phyloP scores from a whole-genome alignment of 1,140 invertebrate species.

The Eumaeus atala region DNA sequence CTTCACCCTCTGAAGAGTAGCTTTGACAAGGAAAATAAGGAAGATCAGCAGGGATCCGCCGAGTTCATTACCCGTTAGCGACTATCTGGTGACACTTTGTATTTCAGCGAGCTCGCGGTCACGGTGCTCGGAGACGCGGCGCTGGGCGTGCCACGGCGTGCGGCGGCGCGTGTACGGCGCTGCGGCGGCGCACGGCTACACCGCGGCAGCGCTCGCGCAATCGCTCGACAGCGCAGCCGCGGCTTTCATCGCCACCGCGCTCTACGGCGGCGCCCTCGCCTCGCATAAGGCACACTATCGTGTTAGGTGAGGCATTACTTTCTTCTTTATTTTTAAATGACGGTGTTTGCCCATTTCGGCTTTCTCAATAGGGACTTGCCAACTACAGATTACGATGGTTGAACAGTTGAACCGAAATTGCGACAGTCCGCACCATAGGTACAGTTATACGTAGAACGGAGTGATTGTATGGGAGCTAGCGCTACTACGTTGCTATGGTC shows the following conservation, averaged over 20 bases:
- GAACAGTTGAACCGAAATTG: too few relatives aligned
- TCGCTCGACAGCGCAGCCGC: constrained; percentile 90
- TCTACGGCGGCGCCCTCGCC: constrained; percentile 85
- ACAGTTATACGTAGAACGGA: too few relatives aligned
- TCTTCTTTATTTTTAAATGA: constrained; percentile 5
- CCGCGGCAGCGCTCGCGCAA: constrained; percentile 90
- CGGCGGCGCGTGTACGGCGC: constrained; percentile 83
- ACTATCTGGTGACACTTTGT: too few relatives aligned
- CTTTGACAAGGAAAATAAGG: too few relatives aligned
- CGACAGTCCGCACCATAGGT: too few relatives aligned
- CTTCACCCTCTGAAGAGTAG: too few relatives aligned
- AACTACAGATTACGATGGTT: too few relatives aligned
- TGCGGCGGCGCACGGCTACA: constrained; percentile 85
- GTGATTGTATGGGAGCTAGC: too few relatives aligned
- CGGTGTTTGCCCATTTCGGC: too few relatives aligned
- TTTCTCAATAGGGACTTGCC: neutral
- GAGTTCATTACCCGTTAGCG: too few relatives aligned
- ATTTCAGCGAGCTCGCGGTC: neutral
- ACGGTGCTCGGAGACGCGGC: constrained; percentile 19
- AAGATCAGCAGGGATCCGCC: too few relatives aligned
- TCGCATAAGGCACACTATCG: constrained; percentile 90
- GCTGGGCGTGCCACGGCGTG: constrained; percentile 72
- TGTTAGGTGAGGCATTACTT: constrained; percentile 68
- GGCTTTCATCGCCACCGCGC: constrained; percentile 87
- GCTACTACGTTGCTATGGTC: too few relatives aligned